A percentile compares a stretch with the other conserved stretches of the same genome.
These are phyloP conservation scores for Hiodon alosoides DNA, from an alignment of 2,113 vertebrate genomes.

Conservation along the genomic window DNA sequence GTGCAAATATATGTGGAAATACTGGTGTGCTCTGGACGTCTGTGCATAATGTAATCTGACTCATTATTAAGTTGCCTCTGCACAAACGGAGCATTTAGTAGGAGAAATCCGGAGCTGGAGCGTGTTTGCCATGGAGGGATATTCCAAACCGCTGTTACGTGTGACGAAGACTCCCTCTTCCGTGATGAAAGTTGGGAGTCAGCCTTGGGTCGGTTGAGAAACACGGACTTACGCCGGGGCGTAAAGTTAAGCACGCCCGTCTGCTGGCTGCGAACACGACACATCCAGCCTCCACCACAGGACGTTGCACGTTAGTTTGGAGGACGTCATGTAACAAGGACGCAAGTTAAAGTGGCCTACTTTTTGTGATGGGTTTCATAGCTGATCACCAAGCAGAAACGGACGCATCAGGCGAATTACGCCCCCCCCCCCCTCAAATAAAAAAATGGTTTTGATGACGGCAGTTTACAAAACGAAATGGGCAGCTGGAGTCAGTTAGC, in stretches of 20 bases:
- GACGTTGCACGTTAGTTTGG: not conserved
- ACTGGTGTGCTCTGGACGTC: not conserved
- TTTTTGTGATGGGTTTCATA: conserved; percentile 39
- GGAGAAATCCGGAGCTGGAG: not conserved
- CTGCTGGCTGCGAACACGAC: conserved; percentile 10
- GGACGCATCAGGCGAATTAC: conserved; percentile 42
- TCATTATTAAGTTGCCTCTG: not conserved
- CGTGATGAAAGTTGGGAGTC: not conserved
- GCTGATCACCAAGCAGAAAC: conserved; percentile 36
- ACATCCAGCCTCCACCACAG: not conserved
- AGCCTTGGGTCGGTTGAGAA: not conserved
- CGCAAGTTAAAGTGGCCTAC: conserved; percentile 22
- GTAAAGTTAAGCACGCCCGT: not conserved
- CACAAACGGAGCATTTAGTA: conserved; percentile 2
- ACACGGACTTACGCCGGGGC: not conserved
- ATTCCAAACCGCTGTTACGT: not conserved
- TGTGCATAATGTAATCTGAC: no score
- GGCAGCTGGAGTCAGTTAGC: conserved; percentile 47
- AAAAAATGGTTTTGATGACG: conserved; percentile 30
- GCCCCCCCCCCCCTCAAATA: conserved; percentile 28
- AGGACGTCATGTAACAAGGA: not conserved
- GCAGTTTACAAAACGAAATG: conserved; percentile 14
- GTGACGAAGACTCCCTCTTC: conserved; percentile 7
- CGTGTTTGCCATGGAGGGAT: not conserved
- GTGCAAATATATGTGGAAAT: not conserved